phyloP scores from a whole-genome alignment of 1,140 invertebrate species.

The Drosophila kikkawai region DNA sequence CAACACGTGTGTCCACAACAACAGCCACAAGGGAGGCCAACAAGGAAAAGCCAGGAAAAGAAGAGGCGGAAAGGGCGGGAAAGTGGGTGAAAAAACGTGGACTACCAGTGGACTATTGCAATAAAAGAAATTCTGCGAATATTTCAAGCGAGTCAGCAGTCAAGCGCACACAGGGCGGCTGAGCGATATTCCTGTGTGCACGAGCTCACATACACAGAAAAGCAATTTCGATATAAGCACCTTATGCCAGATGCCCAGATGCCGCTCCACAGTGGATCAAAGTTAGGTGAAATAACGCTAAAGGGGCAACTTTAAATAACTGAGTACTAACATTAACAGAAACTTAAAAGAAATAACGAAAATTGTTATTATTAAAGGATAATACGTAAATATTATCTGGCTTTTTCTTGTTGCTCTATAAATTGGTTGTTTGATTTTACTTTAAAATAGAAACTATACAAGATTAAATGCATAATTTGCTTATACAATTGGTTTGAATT shows the following conservation, averaged over 20 bases:
- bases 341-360: no score
- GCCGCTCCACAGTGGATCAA: conserved; percentile 29
- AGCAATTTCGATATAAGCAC: conserved; percentile 78
- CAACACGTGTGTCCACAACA: conserved; percentile 65
- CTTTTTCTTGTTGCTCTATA: no score
- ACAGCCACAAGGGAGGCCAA: conserved; percentile 19
- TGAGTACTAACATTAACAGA: no score
- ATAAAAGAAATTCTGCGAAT: conserved; percentile 79
- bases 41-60: conserved; percentile 9
- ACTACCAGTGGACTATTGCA: conserved; percentile 65
- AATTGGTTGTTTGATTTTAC: no score
- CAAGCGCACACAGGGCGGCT: conserved; percentile 61
- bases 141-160: conserved; percentile 66
- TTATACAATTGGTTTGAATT: no score
- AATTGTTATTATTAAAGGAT: no score
- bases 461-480: no score
- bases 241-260: conserved; percentile 60
- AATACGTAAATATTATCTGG: no score
- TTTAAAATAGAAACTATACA: no score
- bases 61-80: background rate
- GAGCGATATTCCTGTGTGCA: conserved; percentile 51
- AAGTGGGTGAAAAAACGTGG: conserved; percentile 38
- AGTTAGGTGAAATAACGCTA: background rate
- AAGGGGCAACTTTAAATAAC: background rate
- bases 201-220: conserved; percentile 39